phyloP scores from a whole-genome alignment of 2,888 invertebrate species.

The Adelphocoris suturalis region DNA sequence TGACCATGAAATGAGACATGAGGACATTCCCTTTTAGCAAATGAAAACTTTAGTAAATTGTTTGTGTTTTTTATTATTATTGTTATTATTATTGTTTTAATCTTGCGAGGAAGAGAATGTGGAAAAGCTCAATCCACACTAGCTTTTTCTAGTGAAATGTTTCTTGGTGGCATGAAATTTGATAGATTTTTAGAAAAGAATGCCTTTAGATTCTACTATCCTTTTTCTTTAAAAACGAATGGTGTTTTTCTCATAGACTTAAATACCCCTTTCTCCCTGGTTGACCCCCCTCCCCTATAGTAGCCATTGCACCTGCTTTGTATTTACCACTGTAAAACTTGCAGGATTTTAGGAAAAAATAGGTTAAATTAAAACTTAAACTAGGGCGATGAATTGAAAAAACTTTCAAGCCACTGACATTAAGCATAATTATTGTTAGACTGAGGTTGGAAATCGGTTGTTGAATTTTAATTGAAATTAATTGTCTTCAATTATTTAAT shows the following conservation, averaged over 20 bases:
- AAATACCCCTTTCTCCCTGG: slow-evolving; percentile 56
- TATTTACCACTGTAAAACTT: slow-evolving; percentile 65
- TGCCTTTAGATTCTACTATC: slow-evolving; percentile 71
- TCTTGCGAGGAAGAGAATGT: slow-evolving; percentile 72
- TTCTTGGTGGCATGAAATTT: slow-evolving; percentile 85
- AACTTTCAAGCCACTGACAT: too few species aligned
- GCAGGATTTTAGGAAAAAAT: slow-evolving; percentile 44
- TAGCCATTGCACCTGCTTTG: slow-evolving; percentile 73
- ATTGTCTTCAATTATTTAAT: too few species aligned
- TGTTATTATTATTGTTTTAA: not conserved
- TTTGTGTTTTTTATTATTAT: not conserved
- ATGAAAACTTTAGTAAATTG: slow-evolving; percentile 20
- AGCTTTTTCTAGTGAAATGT: slow-evolving; percentile 78
- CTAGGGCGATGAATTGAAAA: too few species aligned
- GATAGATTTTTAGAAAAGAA: slow-evolving; percentile 73
- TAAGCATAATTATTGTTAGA: too few species aligned
- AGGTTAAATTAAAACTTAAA: too few species aligned
- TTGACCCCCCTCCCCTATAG: slow-evolving; percentile 63
- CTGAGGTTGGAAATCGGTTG: too few species aligned
- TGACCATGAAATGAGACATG: slow-evolving; percentile 1
- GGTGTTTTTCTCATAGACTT: slow-evolving; percentile 58
- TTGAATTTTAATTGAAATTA: too few species aligned
- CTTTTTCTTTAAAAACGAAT: slow-evolving; percentile 57
- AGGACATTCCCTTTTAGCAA: slow-evolving; percentile 17
- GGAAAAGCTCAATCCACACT: slow-evolving; percentile 74